Base-by-base conservation (phyloP, 2,888 invertebrate genomes). In the Strigamia transsilvanica region DNA sequence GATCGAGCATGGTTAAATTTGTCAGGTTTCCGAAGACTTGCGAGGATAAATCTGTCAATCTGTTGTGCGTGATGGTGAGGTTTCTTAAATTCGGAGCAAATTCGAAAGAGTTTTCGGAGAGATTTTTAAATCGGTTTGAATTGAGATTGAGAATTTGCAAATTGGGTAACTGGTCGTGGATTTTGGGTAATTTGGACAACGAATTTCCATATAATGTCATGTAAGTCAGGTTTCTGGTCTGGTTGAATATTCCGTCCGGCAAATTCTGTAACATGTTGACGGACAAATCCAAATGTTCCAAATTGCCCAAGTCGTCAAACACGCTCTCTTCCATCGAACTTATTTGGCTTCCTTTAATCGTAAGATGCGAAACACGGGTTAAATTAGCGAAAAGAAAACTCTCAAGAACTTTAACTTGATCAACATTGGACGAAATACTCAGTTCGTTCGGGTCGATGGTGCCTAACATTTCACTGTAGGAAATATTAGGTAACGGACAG, bases 401-500 rank as follows among this genome's bases (percentile, higher is more conserved):
- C 42, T 79, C 21, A 5, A 41, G n/a, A 18, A 42, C 13, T 42
- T 41, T 38, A 79, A 79, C 12, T 13, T 13, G 12, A 41, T 38
- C 13, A 6, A 21, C 12, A 18, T 56, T n/a, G 56, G 34, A 21
- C 42, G 38, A 15, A 38, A 79, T 38, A 13, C 42, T 79, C 21
- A 79, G 18, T 38, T 21, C 34, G 23, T 2, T 15, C 18, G 42
- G 41, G 4, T 79, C 13, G 18, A 79, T 38, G 13, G 21, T 13
- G 2, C 23, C 79, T 2, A 79, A 41, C 41, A 79, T 21, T 21
- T 42, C 10, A 21, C 42, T 79, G 34, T 15, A 42, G 12, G 79
- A 79, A 79, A 79, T 79, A 10, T 79, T 79, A 21, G 79, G 79
- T 38, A 79, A 21, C 21, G 79, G 79, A 79, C 79, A 79, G 13